Evolutionary conservation across 2,797 vertebrate genomes (phyloP), one percentile per base, ranked within the genome.

Genomic region (Mormyrops attenuatus): DNA sequence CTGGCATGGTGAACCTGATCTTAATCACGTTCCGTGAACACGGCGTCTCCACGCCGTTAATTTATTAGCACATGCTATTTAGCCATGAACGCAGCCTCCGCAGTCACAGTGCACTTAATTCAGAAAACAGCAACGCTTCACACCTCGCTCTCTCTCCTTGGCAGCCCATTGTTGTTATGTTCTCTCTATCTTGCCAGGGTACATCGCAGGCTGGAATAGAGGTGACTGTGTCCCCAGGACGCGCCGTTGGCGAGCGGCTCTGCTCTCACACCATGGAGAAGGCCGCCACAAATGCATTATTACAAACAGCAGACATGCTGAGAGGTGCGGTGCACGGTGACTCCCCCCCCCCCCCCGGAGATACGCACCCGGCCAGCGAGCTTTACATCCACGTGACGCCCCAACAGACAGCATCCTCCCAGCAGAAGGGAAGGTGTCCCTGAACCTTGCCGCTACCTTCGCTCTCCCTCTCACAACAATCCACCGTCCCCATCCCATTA

Each of bases 61-160:
- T 87, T 87, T 87, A 55, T 87, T 87, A 57, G 17, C 85, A 57
- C 85, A 57, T 57, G 85, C 30, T 87, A 38, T 52, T 57, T 57
- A 34, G 85, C 53, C 85, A 57, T 41, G 85, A 34, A 41, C 17
- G 22, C 50, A 87, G 50, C 52, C 85, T 55, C 53, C 53, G 2
- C 34, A 34, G 53, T 60, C 50, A 87, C 85, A 87, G 85, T 53
- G 34, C 52, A 57, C 85, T 57, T 85, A 52, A 85, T 41, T 55
- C 82, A 87, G 52, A 87, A 87, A 87, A 87, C 50, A 87, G 52
- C 26, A 87, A 87, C 85, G 26, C 85, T 87, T 87, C 85, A 87
- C 85, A 87, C 52, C 53, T 34, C 85, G 8, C 30, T 55, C 53
- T 26, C 50, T 87, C 34, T 87, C 52, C 50, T 53, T 87, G 85